A percentile compares a stretch with the other conserved stretches of the same genome.
phyloP scores from a whole-genome alignment of 2,113 vertebrate genomes.

The Pterocles burchelli region DNA sequence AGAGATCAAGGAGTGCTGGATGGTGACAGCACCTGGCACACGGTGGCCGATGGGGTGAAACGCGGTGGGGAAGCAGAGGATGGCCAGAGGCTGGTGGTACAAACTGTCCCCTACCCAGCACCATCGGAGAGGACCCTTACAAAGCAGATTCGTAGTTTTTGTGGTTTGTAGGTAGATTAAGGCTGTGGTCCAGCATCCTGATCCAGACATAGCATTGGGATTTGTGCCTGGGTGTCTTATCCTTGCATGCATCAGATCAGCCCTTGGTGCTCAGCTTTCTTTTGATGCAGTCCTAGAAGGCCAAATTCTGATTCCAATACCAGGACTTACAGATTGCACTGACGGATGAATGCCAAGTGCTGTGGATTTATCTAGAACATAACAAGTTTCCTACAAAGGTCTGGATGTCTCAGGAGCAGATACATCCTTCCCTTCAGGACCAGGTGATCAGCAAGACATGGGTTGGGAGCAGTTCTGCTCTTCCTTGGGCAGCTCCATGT shows the following conservation, averaged over 20 bases:
- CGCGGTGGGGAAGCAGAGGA: rapidly evolving
- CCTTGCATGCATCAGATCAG: background rate
- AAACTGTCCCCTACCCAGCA: background rate
- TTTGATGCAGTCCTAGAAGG: background rate
- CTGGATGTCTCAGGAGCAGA: background rate
- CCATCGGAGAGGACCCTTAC: background rate
- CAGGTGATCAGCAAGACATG: background rate
- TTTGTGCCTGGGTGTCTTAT: rapidly evolving
- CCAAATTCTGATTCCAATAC: background rate
- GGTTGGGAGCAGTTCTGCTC: background rate
- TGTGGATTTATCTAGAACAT: background rate
- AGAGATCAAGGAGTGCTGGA: background rate
- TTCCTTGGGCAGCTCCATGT: background rate
- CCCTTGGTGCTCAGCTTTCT: background rate
- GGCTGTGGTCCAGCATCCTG: background rate
- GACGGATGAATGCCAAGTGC: background rate
- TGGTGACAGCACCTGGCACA: background rate
- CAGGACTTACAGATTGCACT: background rate
- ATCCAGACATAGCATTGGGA: background rate
- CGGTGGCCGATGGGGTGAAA: background rate
- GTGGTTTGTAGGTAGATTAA: background rate
- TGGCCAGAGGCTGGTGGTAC: background rate
- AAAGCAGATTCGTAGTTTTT: rapidly evolving
- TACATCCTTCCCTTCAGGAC: background rate
- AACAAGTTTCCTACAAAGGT: background rate